Evolutionary conservation across 2,888 invertebrate species (phyloP).

Genomic region (Sphecodes monilicornis): DNA sequence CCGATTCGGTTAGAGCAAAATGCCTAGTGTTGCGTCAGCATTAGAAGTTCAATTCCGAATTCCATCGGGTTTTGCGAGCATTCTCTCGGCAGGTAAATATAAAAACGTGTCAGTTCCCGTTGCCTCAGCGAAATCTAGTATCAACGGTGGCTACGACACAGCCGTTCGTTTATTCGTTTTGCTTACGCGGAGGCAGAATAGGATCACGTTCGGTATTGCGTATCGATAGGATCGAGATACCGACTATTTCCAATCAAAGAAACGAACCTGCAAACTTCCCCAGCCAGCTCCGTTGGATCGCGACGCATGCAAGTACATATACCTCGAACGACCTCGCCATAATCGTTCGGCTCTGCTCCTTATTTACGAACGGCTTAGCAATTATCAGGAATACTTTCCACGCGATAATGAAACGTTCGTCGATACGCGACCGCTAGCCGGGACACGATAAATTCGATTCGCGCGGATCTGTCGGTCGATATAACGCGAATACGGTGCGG

Average conservation of each 20-base stretch:
- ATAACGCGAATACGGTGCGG: not conserved
- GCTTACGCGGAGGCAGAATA: slow-evolving; percentile 18
- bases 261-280: not conserved
- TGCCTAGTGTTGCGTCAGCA: not conserved
- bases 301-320: not conserved
- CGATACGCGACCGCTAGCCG: not conserved
- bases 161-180: slow-evolving; percentile 39
- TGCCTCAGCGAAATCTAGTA: slow-evolving; percentile 35
- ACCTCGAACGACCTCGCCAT: not conserved
- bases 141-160: slow-evolving; percentile 21
- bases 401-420: not conserved
- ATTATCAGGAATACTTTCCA: slow-evolving; percentile 4
- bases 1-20: not conserved
- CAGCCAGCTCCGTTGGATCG: not conserved
- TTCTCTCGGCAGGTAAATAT: slow-evolving; percentile 10
- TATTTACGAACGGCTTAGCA: not conserved
- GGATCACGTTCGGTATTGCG: slow-evolving; percentile 36
- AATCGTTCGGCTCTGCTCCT: not conserved
- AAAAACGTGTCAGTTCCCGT: slow-evolving; percentile 29
- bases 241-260: slow-evolving; percentile 21
- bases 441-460: slow-evolving; percentile 8
- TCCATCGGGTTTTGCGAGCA: not conserved
- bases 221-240: slow-evolving; percentile 20
- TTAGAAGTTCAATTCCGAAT: not conserved
- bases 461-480: slow-evolving; percentile 24